Evolutionary conservation across 2,888 invertebrate species (phyloP).

Genomic region (Serrognathus titanus): DNA sequence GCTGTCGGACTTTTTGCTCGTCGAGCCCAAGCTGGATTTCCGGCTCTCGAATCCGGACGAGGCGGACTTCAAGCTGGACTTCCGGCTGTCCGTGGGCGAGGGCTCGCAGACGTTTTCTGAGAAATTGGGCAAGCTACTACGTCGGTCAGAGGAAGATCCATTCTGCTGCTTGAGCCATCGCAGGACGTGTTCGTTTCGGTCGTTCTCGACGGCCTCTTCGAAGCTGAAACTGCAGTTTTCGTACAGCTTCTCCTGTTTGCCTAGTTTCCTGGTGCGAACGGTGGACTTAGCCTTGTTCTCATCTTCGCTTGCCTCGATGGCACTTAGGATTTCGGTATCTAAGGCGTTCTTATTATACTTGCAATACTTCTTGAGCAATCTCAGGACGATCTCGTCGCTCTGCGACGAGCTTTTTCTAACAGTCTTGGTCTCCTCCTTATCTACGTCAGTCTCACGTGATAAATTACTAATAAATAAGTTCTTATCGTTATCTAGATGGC

Average conservation of each 20-base stretch:
- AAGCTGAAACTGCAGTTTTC: constrained; percentile 40
- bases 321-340: constrained; percentile 44
- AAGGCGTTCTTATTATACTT: constrained; percentile 46
- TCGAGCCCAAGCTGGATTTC: constrained; percentile 20
- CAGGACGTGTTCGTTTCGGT: constrained; percentile 46
- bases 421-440: constrained; percentile 9
- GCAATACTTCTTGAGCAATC: constrained; percentile 47
- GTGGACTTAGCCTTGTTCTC: constrained; percentile 18
- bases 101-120: constrained; percentile 27
- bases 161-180: constrained; percentile 47
- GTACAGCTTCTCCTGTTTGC: constrained; percentile 44
- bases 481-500: constrained; percentile 23
- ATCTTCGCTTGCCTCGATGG: constrained; percentile 37
- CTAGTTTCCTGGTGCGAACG: constrained; percentile 34
- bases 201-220: constrained; percentile 41
- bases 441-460: constrained; percentile 38
- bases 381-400: constrained; percentile 47
- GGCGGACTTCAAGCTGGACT: constrained; percentile 34
- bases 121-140: constrained; percentile 26
- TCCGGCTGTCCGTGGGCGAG: constrained; percentile 41
- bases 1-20: constrained; percentile 39
- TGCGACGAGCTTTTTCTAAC: constrained; percentile 35
- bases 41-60: constrained; percentile 21
- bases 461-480: constrained; percentile 49
- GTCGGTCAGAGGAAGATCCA: constrained; percentile 17